Base-by-base conservation (phyloP, 2,888 invertebrate genomes). In the Malacosoma neustria region DNA sequence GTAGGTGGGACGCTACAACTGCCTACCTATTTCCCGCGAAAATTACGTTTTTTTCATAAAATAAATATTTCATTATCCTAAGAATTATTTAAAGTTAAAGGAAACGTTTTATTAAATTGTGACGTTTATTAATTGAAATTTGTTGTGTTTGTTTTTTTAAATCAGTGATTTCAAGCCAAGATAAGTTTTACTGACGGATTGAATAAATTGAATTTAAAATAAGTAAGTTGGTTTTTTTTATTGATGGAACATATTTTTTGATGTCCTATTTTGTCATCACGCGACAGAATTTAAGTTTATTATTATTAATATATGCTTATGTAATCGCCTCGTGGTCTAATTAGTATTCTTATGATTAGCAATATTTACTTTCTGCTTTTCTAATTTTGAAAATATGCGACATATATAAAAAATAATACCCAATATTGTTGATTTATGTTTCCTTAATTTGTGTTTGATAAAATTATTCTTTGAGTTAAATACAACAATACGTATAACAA, bases 21-120 rank as follows among this genome's bases (percentile, higher is more conserved):
- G 49, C 46, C 42, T 46, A 38, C 34, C 35, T 33, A 41, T 73
- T 82, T 80, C 76, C 81, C 84, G 84, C 84, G 80, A 79, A 82
- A 81, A 82, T 65, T 80, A 75, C 76, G 37, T 37, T 42, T 35
- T 38, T 37, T 35, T 35, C 34, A 14, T 22, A 22, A 22, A 22
- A 22, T 22, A 22, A 22, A 22, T 4, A 22, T 22, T 22, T 22
- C 22, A 22, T 22, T 22, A 5, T 22, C 5, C 9, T 51, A 48
- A 51, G 57, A 54, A 56, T 43, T 43, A 43, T 45, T 47, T 45
- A 34, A 36, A 49, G 47, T 48, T 39, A 34, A 11, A 45, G 38
- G 42, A 49, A 48, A 62, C 63, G 53, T 57, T 61, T 43, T 63
- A 60, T 62, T 69, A 43, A 59, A 63, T 66, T 70, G 72, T 69